Evolutionary conservation across 2,113 vertebrate species (phyloP), one percentile per base, ranked within the genome.

Genomic region (Cranoglanis bouderius): DNA sequence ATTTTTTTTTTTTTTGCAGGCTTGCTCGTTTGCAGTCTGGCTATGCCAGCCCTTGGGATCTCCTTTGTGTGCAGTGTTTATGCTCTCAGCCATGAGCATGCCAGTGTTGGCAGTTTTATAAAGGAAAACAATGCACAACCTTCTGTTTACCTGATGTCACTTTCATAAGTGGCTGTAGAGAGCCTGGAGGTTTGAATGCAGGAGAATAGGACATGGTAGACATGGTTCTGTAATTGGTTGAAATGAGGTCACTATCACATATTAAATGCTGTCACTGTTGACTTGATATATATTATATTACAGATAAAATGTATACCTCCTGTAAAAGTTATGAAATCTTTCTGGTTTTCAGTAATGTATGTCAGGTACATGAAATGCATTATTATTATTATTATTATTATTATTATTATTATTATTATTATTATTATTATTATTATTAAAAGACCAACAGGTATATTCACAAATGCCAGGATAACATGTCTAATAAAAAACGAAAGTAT

Each of bases 11-110:
- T 43, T 29, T 61, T 59, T 83, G 14, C 2, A 65, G 32, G 49
- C 86, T 85, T 74, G 43, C 77, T 80, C 43, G n/a, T 89, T 90
- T 91, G 74, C 86, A 89, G 88, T 82, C 88, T 65, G 85, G 72
- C 57, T 87, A 59, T 89, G 86, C 85, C 84, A 86, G 88, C 91
- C 89, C 92, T 82, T 89, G 90, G 92, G 90, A 92, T 88, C 88
- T 78, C 51, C 70, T 87, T 84, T 91, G 88, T 90, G 89, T 87
- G 86, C 82, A 78, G 84, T 90, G 90, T 92, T 92, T 92, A 92
- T 83, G 92, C 90, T 91, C 74, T 83, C 88, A 92, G 90, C 84
- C 86, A 92, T 91, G 67, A 49, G 70, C 75, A 88, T 82, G 83
- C 87, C 90, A 90, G 61, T 90, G 85, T 90, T 92, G 89, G 89